These are phyloP conservation scores for Cetonia aurata DNA, from an alignment of 2,888 invertebrate species.

Conservation along the genomic window DNA sequence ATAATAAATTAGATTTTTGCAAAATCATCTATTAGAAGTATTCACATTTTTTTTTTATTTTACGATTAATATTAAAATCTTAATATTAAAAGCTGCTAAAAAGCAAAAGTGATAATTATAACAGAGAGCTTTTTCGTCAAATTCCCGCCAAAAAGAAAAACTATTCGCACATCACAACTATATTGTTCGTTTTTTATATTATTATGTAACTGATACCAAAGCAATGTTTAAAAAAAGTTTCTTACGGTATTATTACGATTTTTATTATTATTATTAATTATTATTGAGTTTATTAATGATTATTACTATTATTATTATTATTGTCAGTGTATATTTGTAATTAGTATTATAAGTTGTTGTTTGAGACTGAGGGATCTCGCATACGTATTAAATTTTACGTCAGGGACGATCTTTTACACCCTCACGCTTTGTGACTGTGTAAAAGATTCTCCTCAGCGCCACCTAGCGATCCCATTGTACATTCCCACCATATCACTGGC, in stretches of 20 bases:
- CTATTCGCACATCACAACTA: conserved; percentile 48
- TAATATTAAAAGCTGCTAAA: no score
- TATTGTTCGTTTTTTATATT: conserved; percentile 59
- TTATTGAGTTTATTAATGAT: conserved; percentile 53
- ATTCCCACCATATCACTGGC: conserved; percentile 67
- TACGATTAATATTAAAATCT: no score
- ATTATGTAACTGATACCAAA: conserved; percentile 68
- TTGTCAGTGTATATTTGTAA: conserved; percentile 64
- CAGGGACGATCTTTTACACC: conserved; percentile 43
- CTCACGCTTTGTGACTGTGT: conserved; percentile 15
- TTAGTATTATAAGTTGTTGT: conserved; percentile 64
- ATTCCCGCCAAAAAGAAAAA: conserved; percentile 20
- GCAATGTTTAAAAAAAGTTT: conserved; percentile 66
- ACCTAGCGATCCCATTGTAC: conserved; percentile 61
- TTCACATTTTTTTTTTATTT: no score
- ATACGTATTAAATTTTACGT: conserved; percentile 44
- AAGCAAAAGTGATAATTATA: no score
- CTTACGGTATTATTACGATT: conserved; percentile 60
- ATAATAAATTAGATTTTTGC: no score
- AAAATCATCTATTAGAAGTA: no score
- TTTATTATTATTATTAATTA: conserved; percentile 59
- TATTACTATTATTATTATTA: conserved; percentile 49
- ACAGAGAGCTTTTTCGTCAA: conserved; percentile 20
- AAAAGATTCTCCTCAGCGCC: conserved; percentile 42
- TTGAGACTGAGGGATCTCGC: conserved; percentile 65